Base-by-base conservation (phyloP, 2,797 vertebrate genomes). In the Spinibarbus caldwelli region DNA sequence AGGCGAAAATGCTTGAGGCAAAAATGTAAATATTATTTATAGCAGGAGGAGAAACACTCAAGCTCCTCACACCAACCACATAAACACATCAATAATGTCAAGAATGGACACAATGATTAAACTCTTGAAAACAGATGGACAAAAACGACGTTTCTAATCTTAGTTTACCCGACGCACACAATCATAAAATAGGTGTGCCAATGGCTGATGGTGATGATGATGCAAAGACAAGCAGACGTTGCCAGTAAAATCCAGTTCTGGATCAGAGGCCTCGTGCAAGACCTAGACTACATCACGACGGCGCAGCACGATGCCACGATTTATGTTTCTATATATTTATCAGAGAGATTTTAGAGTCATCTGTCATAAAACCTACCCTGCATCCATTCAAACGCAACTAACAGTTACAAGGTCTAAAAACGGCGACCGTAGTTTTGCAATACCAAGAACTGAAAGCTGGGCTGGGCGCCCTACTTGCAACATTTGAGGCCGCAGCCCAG, bases 1-100 rank as follows among this genome's bases (percentile, higher is more conserved):
- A 72, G 67, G 29, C 38, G 81, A 82, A 84, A 70, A 70, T 31
- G 72, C 57, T 81, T n/a, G 38, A 54, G 64, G 36, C 26, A 38
- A 38, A 41, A 45, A 72, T 73, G 15, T 59, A 26, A 73, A 67
- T 59, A 79, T 66, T 86, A 70, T 47, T 54, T 34, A 78, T 73
- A 67, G 17, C 70, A 59, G 47, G 29, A 34, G 54, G 72, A 75
- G 15, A 59, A 41, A 80, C 14, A 52, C 34, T 43, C 38, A 80
- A 23, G 43, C 34, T 71, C 47, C 11, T 29, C 41, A n/a, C n/a
- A n/a, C n/a, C n/a, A 43, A 59, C 38, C 80, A 47, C 31, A 31
- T n/a, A 36, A 45, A 38, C 71, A 47, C 29, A 14, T 10, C 8
- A 47, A 36, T n/a, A 26, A 2, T 47, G 17, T 34, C 29, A 64